phyloP scores from a whole-genome alignment of 2,113 vertebrate species.

The Coracopsis vasa region DNA sequence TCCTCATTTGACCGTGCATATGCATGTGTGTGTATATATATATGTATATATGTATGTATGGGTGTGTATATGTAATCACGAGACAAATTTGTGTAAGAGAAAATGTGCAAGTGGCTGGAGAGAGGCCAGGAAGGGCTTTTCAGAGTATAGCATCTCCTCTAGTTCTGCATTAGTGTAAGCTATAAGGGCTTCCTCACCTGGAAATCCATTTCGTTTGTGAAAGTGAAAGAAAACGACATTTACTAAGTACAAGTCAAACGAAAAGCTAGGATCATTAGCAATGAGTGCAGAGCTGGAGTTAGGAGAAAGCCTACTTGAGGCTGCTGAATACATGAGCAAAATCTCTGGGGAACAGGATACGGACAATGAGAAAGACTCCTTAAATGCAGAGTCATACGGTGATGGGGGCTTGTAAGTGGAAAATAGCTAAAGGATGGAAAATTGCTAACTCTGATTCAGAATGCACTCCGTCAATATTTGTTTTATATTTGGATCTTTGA shows the following conservation, averaged over 20 bases:
- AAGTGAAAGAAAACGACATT: neutral
- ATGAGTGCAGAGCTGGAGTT: neutral
- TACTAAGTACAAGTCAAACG: neutral
- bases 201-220: neutral
- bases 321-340: neutral
- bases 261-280: neutral
- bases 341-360: neutral
- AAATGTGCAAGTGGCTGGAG: neutral
- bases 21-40: fast-evolving
- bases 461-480: neutral
- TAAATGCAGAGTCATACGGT: neutral
- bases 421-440: neutral
- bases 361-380: neutral
- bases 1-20: neutral
- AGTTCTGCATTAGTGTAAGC: neutral
- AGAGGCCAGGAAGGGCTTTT: neutral
- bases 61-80: fast-evolving
- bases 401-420: neutral
- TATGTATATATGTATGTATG: fast-evolving
- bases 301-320: neutral
- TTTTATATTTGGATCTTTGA: neutral
- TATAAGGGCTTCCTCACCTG: neutral
- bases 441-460: neutral
- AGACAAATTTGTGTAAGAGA: neutral
- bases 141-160: neutral